phyloP scores from a whole-genome alignment of 2,888 invertebrate species.

The Agrotis exclamationis region DNA sequence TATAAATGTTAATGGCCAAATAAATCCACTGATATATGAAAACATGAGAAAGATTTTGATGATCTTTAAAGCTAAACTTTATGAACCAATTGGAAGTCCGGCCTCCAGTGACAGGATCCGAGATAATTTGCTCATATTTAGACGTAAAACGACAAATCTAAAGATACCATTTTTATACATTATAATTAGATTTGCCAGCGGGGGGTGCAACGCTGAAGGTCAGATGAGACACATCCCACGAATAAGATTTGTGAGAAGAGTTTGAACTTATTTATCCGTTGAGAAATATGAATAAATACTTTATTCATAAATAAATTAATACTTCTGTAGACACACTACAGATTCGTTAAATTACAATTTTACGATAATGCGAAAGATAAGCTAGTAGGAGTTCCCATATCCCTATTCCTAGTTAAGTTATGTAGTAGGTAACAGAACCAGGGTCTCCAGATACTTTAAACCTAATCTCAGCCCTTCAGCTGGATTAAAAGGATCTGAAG shows the following conservation, averaged over 20 bases:
- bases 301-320: too few relatives aligned
- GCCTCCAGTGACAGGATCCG: conserved; percentile 20
- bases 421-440: too few relatives aligned
- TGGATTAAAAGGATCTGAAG: background rate
- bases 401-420: too few relatives aligned
- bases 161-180: conserved; percentile 28
- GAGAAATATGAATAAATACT: conserved; percentile 13
- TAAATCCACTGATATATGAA: conserved; percentile 24
- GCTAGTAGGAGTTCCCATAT: conserved; percentile 31
- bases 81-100: conserved; percentile 23
- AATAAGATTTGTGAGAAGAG: conserved; percentile 28
- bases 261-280: conserved; percentile 21
- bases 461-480: background rate
- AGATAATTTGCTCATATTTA: conserved; percentile 44
- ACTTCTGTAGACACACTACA: conserved; percentile 21
- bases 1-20: conserved; percentile 22
- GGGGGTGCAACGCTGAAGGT: conserved; percentile 52
- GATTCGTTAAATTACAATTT: background rate
- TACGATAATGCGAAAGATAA: conserved; percentile 57
- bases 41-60: conserved; percentile 33
- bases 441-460: too few relatives aligned
- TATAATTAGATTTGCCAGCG: conserved; percentile 44
- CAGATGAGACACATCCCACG: conserved; percentile 4
- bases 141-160: conserved; percentile 34
- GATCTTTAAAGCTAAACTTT: conserved; percentile 42